Base-by-base conservation (phyloP, 1,140 invertebrate genomes). In the Nylanderia fulva region DNA sequence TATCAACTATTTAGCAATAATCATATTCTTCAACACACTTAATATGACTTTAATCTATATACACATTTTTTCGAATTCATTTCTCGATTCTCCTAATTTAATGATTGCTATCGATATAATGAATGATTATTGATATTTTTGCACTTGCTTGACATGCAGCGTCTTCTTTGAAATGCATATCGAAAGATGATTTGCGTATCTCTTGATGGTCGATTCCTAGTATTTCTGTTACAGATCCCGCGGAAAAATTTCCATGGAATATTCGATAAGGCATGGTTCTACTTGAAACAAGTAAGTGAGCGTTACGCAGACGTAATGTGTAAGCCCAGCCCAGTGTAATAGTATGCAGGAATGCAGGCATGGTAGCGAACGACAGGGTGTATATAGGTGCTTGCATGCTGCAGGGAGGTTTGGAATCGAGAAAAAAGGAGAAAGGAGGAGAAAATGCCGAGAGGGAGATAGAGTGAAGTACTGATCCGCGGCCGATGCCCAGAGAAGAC, bases 281-380 rank as follows among this genome's bases (percentile, higher is more conserved):
- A 82, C 24, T 58, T 72, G 36, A 71, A 82, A 82, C 52, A 71
- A 72, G 66, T 60, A 29, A 42, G 56, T 71, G 74, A 80, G 75
- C 86, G 88, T 92, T 90, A 92, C 91, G 88, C 4, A 18, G 76
- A 92, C 82, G 84, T 91, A 91, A 91, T 90, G 86, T 89, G 90
- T 90, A 93, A 93, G 85, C 90, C 72, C 76, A 86, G 84, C 64
- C 84, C 63, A 82, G 68, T 85, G 90, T 94, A 94, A 94, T 94
- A 86, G 90, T 91, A 94, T 94, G 94, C 94, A 94, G 93, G 94
- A 94, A 94, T 94, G 93, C 91, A 85, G 92, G 91, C 86, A 93
- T 92, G 88, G 86, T 90, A 92, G 90, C 90, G 91, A 91, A 92
- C 4, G 87, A 91, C 84, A 90, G 92, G 92, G 92, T 93, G 92